Percentiles rank a stretch among this genome's conserved stretches.
These are phyloP conservation scores for Lasioglossum leucozonium DNA, from an alignment of 2,888 invertebrate genomes.

Conservation along the genomic window DNA sequence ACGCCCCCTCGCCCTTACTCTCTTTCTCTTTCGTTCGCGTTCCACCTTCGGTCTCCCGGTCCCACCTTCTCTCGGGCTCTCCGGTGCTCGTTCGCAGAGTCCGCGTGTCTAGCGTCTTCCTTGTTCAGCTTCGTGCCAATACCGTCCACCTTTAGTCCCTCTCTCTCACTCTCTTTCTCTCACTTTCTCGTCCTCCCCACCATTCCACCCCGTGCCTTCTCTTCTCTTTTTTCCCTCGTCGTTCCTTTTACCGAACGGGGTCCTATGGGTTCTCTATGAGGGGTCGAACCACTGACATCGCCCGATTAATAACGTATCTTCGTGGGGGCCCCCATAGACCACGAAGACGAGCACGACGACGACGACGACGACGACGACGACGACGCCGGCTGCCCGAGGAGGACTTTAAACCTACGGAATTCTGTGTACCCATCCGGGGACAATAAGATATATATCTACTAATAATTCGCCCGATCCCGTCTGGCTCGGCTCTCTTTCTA, in stretches of 20 bases:
- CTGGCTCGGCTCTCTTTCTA: neutral
- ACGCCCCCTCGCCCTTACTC: slow-evolving; percentile 44
- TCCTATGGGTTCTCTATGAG: slow-evolving; percentile 80
- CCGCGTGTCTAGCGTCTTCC: slow-evolving; percentile 36
- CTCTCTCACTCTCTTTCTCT: neutral
- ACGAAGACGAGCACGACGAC: slow-evolving; percentile 61
- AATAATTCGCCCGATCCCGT: slow-evolving; percentile 44
- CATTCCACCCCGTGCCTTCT: neutral
- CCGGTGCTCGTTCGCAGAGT: slow-evolving; percentile 22
- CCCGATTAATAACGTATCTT: slow-evolving; percentile 81
- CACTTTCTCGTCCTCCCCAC: neutral
- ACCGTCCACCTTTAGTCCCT: slow-evolving; percentile 22
- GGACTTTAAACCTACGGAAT: slow-evolving; percentile 60
- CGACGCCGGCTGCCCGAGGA: slow-evolving; percentile 9
- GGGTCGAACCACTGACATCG: slow-evolving; percentile 81
- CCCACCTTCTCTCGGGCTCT: slow-evolving; percentile 45
- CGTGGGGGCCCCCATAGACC: slow-evolving; percentile 72
- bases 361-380: slow-evolving; percentile 56
- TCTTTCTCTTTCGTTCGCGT: slow-evolving; percentile 50
- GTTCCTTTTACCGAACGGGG: slow-evolving; percentile 69
- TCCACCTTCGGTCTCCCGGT: neutral
- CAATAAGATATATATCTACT: slow-evolving; percentile 71
- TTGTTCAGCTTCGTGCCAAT: slow-evolving; percentile 43
- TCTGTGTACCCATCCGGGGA: slow-evolving; percentile 65
- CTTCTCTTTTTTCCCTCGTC: slow-evolving; percentile 17